phyloP scores from a whole-genome alignment of 2,797 vertebrate genomes.

The Crocidura indochinensis region DNA sequence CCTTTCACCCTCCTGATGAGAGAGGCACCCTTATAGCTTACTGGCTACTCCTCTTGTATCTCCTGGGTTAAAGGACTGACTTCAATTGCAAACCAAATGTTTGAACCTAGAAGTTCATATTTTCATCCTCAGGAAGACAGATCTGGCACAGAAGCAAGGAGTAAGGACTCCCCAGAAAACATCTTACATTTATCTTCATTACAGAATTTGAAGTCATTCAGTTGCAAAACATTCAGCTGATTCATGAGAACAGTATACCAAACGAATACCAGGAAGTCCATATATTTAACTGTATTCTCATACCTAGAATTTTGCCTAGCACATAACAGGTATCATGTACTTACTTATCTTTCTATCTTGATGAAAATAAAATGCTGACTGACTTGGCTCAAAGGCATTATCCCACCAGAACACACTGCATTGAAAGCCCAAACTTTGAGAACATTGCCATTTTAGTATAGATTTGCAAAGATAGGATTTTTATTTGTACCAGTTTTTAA shows the following conservation, averaged over 20 bases:
- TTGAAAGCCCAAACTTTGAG: constrained; percentile 1
- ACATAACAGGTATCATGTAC: not conserved
- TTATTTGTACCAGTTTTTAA: not conserved
- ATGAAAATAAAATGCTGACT: constrained; percentile 21
- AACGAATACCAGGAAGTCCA: constrained; percentile 34
- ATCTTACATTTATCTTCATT: not conserved
- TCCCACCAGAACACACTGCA: constrained; percentile 7
- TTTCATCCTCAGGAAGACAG: not conserved
- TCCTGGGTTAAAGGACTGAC: not conserved
- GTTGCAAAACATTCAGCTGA: not conserved
- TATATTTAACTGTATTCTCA: constrained; percentile 14
- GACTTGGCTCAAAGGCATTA: constrained; percentile 35
- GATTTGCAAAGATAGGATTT: constrained; percentile 41
- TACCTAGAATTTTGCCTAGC: constrained; percentile 6
- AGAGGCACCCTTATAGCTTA: constrained; percentile 4
- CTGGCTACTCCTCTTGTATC: not conserved
- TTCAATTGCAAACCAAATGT: not conserved
- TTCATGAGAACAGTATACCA: not conserved
- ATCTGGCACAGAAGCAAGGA: not conserved
- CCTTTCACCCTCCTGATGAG: not conserved
- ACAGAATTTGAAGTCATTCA: too few relatives aligned
- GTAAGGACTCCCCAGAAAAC: not conserved
- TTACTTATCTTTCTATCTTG: not conserved
- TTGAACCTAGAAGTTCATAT: not conserved
- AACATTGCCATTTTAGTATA: constrained; percentile 42